phyloP scores from a whole-genome alignment of 2,888 invertebrate species.

The Colostygia pectinataria region DNA sequence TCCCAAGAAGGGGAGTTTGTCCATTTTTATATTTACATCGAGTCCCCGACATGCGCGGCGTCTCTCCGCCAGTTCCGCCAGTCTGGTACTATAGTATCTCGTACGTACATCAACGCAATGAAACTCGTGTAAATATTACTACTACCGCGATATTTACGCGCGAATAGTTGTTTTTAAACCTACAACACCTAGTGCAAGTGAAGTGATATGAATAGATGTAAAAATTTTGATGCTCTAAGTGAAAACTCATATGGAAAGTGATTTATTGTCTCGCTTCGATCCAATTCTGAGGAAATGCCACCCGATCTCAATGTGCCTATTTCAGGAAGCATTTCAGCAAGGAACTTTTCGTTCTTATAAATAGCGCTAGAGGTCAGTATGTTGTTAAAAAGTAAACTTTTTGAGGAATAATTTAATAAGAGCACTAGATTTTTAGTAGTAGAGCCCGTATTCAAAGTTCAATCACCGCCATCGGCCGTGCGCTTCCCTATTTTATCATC shows the following conservation, averaged over 20 bases:
- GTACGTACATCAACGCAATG: constrained; percentile 76
- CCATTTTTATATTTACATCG: constrained; percentile 82
- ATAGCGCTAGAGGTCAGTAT: constrained; percentile 79
- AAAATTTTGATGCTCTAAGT: constrained; percentile 59
- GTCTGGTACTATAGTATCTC: constrained; percentile 78
- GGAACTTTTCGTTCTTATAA: constrained; percentile 77
- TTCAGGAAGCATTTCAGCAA: constrained; percentile 79
- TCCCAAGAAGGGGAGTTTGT: constrained; percentile 79
- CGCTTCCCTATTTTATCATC: constrained; percentile 81
- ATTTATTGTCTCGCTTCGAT: constrained; percentile 71
- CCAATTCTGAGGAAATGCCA: constrained; percentile 74
- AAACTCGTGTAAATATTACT: constrained; percentile 79
- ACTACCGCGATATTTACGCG: constrained; percentile 73
- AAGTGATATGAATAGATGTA: constrained; percentile 47
- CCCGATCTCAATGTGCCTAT: constrained; percentile 68
- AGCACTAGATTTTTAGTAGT: constrained; percentile 13
- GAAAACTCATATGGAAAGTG: constrained; percentile 57
- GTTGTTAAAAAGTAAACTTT: constrained; percentile 32
- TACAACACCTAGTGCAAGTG: constrained; percentile 50
- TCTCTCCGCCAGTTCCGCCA: constrained; percentile 73
- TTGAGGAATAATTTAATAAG: constrained; percentile 6
- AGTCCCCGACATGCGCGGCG: constrained; percentile 81
- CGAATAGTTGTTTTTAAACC: constrained; percentile 69
- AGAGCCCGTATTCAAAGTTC: constrained; percentile 51
- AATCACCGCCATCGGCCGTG: constrained; percentile 63